These are phyloP conservation scores for Apteryx owenii DNA, from an alignment of 2,113 vertebrate genomes.

Conservation along the genomic window DNA sequence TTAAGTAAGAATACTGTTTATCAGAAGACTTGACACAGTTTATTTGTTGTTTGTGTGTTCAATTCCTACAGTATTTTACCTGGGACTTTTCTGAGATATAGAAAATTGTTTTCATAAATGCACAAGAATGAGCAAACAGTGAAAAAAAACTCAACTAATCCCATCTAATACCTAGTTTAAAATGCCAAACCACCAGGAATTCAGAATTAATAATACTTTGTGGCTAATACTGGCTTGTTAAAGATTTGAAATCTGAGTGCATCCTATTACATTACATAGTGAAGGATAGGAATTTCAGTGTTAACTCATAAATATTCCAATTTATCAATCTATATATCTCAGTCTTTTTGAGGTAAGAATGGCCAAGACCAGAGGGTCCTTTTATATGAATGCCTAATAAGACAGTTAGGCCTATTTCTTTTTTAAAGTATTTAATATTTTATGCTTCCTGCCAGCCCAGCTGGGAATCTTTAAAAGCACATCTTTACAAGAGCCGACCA, in stretches of 20 bases:
- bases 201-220: neutral
- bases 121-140: neutral
- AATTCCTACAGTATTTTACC: neutral
- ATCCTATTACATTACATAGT: neutral
- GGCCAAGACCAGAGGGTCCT: neutral
- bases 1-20: neutral
- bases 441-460: neutral
- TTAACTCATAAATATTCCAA: neutral
- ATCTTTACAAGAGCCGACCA: neutral
- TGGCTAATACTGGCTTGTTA: neutral
- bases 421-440: slow-evolving; percentile 37
- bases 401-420: neutral
- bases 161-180: neutral
- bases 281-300: neutral
- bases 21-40: neutral
- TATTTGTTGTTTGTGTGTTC: neutral
- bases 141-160: neutral
- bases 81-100: neutral
- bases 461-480: neutral
- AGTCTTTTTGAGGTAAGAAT: neutral
- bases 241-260: neutral
- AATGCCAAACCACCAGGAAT: neutral
- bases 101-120: neutral
- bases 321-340: neutral
- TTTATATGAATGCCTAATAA: neutral